Evolutionary conservation across 2,888 invertebrate genomes (phyloP).

Genomic region (Lamproptera curius): DNA sequence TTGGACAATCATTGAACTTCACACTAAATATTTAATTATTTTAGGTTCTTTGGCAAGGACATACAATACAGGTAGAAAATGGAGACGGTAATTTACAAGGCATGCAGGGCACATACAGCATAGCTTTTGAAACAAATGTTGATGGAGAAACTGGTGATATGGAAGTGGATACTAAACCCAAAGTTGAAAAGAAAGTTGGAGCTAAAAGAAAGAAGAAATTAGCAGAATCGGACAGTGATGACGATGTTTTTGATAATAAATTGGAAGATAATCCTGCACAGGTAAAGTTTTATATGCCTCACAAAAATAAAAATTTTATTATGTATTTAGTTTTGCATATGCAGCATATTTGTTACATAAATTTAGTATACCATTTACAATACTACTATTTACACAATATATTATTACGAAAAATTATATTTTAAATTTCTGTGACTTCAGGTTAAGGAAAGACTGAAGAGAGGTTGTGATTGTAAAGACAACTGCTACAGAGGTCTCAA

Average conservation of each 20-base stretch:
- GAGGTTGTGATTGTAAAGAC: conserved; percentile 88
- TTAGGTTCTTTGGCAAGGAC: conserved; percentile 82
- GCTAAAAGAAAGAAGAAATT: conserved; percentile 74
- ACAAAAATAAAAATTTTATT: too few species aligned
- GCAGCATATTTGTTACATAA: too few species aligned
- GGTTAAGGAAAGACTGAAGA: conserved; percentile 82
- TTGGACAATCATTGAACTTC: background rate
- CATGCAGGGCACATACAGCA: conserved; percentile 54
- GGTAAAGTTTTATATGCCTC: too few species aligned
- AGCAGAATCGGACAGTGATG: conserved; percentile 61
- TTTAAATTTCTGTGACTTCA: conserved; percentile 60
- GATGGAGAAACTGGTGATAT: conserved; percentile 52
- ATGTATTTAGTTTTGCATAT: too few species aligned
- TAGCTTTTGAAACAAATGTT: conserved; percentile 59
- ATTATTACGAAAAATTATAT: too few species aligned
- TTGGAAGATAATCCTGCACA: conserved; percentile 83
- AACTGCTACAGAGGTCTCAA: conserved; percentile 87
- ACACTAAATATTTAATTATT: conserved; percentile 30
- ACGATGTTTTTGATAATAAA: conserved; percentile 80
- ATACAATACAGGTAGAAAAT: conserved; percentile 81
- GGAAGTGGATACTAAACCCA: conserved; percentile 67
- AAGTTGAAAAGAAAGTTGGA: conserved; percentile 64
- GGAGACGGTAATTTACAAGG: conserved; percentile 59
- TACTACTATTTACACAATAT: too few species aligned
- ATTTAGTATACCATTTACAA: too few species aligned